These are phyloP conservation scores for Turdus rufiventris DNA, from an alignment of 2,113 vertebrate species.

Conservation along the genomic window DNA sequence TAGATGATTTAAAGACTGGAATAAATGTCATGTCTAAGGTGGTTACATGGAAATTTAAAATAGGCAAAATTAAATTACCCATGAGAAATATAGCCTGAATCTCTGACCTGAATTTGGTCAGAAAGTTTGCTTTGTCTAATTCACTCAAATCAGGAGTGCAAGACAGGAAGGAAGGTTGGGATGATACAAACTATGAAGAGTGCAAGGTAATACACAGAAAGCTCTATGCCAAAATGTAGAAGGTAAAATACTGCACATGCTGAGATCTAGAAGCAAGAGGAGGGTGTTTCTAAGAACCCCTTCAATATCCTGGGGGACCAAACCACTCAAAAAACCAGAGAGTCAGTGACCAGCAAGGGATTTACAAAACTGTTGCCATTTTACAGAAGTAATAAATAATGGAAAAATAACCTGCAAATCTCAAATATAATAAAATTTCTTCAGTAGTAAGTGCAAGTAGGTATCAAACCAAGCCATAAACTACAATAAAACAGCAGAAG, in stretches of 20 bases:
- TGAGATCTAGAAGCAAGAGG: neutral
- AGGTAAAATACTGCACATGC: neutral
- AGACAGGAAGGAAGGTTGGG: neutral
- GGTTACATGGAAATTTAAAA: neutral
- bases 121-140: conserved; percentile 7
- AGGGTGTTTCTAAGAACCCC: neutral
- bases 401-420: neutral
- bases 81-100: conserved; percentile 10
- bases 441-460: neutral
- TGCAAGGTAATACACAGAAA: neutral
- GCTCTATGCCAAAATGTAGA: neutral
- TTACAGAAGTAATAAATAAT: neutral
- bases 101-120: conserved; percentile 9
- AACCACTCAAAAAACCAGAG: neutral
- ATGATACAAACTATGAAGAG: neutral
- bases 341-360: neutral
- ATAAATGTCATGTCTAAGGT: neutral
- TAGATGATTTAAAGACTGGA: neutral
- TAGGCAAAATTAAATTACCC: conserved; percentile 18
- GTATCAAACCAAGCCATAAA: neutral
- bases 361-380: neutral
- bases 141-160: neutral
- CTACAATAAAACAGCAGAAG: neutral
- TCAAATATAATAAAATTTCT: neutral
- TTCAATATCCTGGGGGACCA: neutral